A percentile compares a stretch with the other conserved stretches of the same genome.
Evolutionary conservation across 2,888 invertebrate genomes (phyloP).

Genomic region (Patella caerulea): DNA sequence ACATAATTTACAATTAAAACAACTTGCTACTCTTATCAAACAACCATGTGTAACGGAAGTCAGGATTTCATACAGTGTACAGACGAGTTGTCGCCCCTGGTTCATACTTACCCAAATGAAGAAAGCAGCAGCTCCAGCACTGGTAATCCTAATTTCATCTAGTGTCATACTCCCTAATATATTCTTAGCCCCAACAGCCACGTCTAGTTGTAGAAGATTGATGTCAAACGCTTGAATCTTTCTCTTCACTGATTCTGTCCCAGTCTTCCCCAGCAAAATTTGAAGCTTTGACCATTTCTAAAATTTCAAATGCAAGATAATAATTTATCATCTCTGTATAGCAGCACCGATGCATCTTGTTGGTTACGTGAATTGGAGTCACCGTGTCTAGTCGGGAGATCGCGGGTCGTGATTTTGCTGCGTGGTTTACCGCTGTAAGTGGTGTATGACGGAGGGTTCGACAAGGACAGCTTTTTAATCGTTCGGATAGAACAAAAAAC

Average conservation of each 20-base stretch:
- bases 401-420: too few relatives aligned
- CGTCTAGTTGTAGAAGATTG: slow-evolving; percentile 49
- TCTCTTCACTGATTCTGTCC: slow-evolving; percentile 64
- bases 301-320: not conserved
- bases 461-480: too few relatives aligned
- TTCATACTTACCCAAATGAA: slow-evolving; percentile 62
- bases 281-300: slow-evolving; percentile 67
- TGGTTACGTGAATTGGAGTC: too few relatives aligned
- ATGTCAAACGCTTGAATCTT: slow-evolving; percentile 61
- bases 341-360: too few relatives aligned
- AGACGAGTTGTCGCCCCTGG: not conserved
- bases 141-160: slow-evolving; percentile 61
- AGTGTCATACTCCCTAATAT: slow-evolving; percentile 52
- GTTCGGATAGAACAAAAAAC: too few relatives aligned
- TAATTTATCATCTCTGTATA: not conserved
- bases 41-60: not conserved
- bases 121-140: slow-evolving; percentile 68
- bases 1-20: not conserved
- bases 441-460: too few relatives aligned
- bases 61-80: too few relatives aligned
- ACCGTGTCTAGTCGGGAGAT: not conserved
- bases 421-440: too few relatives aligned
- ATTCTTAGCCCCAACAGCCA: slow-evolving; percentile 53
- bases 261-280: slow-evolving; percentile 63
- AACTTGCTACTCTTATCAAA: not conserved